Evolutionary conservation across 2,888 invertebrate genomes (phyloP).

Genomic region (Hypomecis atomaria): DNA sequence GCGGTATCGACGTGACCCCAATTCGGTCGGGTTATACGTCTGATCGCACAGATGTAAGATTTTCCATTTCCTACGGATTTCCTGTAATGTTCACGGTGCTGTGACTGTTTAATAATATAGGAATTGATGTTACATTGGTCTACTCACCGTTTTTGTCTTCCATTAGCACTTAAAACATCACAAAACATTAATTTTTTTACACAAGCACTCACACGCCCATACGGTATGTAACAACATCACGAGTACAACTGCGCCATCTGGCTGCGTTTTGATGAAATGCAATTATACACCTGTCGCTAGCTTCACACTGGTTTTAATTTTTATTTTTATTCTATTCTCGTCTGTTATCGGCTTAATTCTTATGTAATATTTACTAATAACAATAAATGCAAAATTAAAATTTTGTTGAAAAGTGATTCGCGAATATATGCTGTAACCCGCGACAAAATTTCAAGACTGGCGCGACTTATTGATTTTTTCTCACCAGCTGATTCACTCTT

Average conservation of each 20-base stretch:
- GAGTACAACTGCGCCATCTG: slow-evolving; percentile 82
- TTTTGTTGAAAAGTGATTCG: not conserved
- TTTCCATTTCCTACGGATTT: slow-evolving; percentile 70
- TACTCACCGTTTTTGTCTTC: slow-evolving; percentile 76
- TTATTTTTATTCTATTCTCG: slow-evolving; percentile 42
- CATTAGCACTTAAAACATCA: slow-evolving; percentile 75
- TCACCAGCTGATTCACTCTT: slow-evolving; percentile 72
- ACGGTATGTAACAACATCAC: slow-evolving; percentile 81
- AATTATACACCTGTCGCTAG: slow-evolving; percentile 55
- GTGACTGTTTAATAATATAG: slow-evolving; percentile 46
- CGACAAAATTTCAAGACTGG: slow-evolving; percentile 40
- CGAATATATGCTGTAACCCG: slow-evolving; percentile 4
- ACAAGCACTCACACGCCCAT: slow-evolving; percentile 84
- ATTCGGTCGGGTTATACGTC: slow-evolving; percentile 76
- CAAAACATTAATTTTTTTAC: slow-evolving; percentile 80
- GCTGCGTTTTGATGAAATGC: slow-evolving; percentile 60
- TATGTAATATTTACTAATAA: not conserved
- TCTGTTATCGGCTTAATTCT: slow-evolving; percentile 3
- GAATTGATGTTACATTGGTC: slow-evolving; percentile 51
- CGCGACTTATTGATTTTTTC: slow-evolving; percentile 73
- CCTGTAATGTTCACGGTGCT: slow-evolving; percentile 60
- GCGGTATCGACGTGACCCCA: slow-evolving; percentile 61
- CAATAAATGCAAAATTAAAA: not conserved
- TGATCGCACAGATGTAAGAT: slow-evolving; percentile 78
- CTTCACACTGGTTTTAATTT: slow-evolving; percentile 57